Conservation (phyloP, 2,113 vertebrate genomes). For the Nanger granti region DNA sequence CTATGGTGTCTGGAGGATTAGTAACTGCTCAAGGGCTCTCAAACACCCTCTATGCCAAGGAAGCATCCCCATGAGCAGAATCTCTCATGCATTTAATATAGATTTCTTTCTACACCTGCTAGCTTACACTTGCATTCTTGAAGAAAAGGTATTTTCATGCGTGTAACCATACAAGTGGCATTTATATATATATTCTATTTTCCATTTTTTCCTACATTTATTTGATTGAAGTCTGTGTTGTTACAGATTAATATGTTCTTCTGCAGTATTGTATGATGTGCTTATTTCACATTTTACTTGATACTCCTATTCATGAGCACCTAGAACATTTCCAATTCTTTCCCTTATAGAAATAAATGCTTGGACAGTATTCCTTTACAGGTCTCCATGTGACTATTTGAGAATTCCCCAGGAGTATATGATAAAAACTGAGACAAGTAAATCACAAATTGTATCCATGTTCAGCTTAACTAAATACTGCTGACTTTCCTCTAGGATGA, state of each 20-base stretch:
- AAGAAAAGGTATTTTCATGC: not conserved
- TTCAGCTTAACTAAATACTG: not conserved
- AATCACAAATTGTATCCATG: not conserved
- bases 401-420: not conserved
- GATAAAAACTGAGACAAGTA: not conserved
- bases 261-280: too few species aligned
- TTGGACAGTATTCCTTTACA: not conserved
- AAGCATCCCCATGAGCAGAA: not conserved
- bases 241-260: not conserved
- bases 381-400: not conserved
- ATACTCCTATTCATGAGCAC: not conserved
- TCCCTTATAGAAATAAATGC: not conserved
- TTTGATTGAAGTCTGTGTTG: not conserved
- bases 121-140: not conserved
- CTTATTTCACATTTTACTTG: not conserved
- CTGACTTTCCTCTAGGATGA: not conserved
- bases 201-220: not conserved
- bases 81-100: not conserved
- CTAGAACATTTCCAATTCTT: not conserved
- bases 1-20: not conserved
- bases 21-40: too few species aligned
- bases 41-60: not conserved
- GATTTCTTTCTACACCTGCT: not conserved
- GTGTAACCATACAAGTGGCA: not conserved
- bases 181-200: not conserved